These are phyloP conservation scores for Amphilophus citrinellus DNA, from an alignment of 2,113 vertebrate genomes.

Conservation along the genomic window DNA sequence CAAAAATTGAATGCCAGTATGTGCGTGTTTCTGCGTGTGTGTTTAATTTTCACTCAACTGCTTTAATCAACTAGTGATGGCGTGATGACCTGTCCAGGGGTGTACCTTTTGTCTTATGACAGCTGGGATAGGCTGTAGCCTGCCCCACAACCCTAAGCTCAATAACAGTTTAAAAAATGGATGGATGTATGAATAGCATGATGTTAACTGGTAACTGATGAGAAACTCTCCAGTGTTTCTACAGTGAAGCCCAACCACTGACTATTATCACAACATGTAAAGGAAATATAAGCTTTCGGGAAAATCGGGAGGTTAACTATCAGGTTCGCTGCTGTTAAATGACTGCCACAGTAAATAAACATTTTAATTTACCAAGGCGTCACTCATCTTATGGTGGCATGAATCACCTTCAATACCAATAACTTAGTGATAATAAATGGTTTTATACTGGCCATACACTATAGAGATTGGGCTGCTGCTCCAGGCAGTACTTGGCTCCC, in stretches of 20 bases:
- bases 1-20: neutral
- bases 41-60: neutral
- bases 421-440: conserved; percentile 2
- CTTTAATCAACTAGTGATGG: neutral
- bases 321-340: neutral
- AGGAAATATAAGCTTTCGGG: neutral
- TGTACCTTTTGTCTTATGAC: neutral
- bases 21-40: neutral
- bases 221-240: neutral
- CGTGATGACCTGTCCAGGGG: neutral
- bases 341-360: conserved; percentile 10
- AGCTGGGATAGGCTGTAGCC: neutral
- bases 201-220: neutral
- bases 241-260: neutral
- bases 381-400: neutral
- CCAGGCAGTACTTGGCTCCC: conserved; percentile 18
- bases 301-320: conserved; percentile 7
- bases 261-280: neutral
- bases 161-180: neutral
- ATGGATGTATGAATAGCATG: neutral
- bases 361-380: conserved; percentile 1
- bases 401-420: conserved; percentile 6
- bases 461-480: neutral
- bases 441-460: conserved; percentile 1
- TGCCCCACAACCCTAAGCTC: neutral